Conservation (phyloP, 1,140 invertebrate species). For the Parapsyche elsis region DNA sequence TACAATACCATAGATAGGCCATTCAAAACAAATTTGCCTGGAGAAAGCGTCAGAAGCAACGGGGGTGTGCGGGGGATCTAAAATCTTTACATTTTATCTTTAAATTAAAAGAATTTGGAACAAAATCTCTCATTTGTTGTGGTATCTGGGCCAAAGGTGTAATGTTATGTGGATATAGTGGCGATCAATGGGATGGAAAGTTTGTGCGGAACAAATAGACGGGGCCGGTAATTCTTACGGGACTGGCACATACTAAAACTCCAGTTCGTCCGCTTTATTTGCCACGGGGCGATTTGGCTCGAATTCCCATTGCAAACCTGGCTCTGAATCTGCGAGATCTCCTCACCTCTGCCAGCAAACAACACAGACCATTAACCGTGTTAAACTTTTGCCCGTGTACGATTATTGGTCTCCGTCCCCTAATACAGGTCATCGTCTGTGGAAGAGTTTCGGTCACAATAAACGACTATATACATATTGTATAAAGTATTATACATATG, state of each 20-base stretch:
- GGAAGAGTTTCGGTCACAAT: too few relatives aligned
- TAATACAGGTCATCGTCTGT: too few relatives aligned
- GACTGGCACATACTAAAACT: neutral
- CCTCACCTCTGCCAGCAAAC: constrained; percentile 2
- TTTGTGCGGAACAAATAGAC: constrained; percentile 45
- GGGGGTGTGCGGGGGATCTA: too few relatives aligned
- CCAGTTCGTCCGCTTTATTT: neutral
- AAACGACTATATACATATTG: too few relatives aligned
- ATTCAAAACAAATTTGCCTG: too few relatives aligned
- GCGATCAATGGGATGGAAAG: constrained; percentile 48
- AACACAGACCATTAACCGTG: neutral
- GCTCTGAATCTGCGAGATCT: neutral
- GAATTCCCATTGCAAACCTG: neutral
- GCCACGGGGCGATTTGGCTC: neutral
- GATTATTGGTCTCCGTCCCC: neutral
- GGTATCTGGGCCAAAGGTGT: neutral
- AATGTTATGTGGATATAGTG: neutral
- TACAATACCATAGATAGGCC: too few relatives aligned
- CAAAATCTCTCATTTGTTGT: too few relatives aligned
- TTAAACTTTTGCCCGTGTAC: neutral
- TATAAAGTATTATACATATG: too few relatives aligned
- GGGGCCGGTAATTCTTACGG: neutral
- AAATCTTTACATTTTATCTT: too few relatives aligned
- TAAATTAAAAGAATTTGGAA: too few relatives aligned
- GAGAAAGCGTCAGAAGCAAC: too few relatives aligned